These are phyloP conservation scores for Drosophila lini DNA, from an alignment of 1,140 invertebrate genomes.

Conservation along the genomic window DNA sequence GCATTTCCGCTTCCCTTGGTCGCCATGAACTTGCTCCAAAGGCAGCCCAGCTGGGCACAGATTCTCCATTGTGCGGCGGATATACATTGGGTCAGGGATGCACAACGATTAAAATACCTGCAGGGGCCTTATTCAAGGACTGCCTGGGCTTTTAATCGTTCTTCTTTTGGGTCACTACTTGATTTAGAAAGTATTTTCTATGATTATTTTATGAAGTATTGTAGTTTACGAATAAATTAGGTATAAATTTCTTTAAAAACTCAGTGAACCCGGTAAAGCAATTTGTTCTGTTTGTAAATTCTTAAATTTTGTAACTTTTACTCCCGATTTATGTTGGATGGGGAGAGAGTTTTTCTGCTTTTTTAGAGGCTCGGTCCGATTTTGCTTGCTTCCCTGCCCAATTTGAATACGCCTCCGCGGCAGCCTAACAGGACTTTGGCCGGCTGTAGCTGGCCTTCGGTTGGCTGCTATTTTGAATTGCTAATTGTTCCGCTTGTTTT, in stretches of 20 bases:
- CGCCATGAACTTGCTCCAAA: conserved; percentile 54
- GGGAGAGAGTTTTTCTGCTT: not conserved
- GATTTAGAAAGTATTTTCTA: not conserved
- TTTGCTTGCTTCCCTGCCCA: not conserved
- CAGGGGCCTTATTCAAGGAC: conserved; percentile 2
- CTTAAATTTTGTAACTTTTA: not conserved
- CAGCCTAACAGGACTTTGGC: conserved; percentile 22
- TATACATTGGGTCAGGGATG: conserved; percentile 23
- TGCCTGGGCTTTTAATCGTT: not conserved
- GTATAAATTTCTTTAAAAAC: not conserved
- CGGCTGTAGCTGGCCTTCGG: conserved; percentile 17
- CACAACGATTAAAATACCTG: conserved; percentile 10
- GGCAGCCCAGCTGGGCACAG: conserved; percentile 12
- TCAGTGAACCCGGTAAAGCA: not conserved
- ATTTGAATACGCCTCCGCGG: conserved; percentile 8
- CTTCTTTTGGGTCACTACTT: not conserved
- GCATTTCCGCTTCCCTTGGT: conserved; percentile 49
- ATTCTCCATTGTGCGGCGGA: conserved; percentile 24
- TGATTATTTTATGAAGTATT: not conserved
- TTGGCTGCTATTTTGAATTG: conserved; percentile 28
- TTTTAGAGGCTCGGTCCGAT: not conserved
- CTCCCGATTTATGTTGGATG: not conserved
- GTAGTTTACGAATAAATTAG: not conserved
- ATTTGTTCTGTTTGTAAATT: not conserved
- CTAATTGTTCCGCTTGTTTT: conserved; percentile 25